Evolutionary conservation across 2,113 vertebrate species (phyloP), one percentile per base, ranked within the genome.

Genomic region (Pardalotus punctatus): DNA sequence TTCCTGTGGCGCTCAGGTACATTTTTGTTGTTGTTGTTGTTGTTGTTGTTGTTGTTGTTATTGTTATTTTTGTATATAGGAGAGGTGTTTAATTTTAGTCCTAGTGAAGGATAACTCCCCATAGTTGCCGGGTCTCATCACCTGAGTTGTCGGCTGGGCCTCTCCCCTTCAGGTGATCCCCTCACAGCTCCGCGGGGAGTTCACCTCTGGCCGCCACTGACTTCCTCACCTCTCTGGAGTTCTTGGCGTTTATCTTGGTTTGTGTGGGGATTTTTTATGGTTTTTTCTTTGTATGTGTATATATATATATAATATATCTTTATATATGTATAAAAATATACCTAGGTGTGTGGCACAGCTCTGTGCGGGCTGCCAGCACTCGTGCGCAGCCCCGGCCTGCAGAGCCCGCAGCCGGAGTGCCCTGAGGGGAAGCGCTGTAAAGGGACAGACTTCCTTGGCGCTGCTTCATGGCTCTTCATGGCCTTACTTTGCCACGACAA

Each of bases 1-100:
- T 1, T 35, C 0, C 1, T 27, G 9, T 0, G 5, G 5, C 3
- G 0, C 4, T 6, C 22, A 6, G n/a, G 6, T 60, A 10, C 1
- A 1, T 9, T 36, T n/a, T 14, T 65, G 25, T 25, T 42, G 5
- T 19, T n/a, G 9, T 40, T 40, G 10, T 12, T 40, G 38, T 40
- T 40, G n/a, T 14, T 65, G 25, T 25, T 42, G 5, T 19, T n/a
- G 9, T 40, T 40, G 10, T 12, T 40, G 38, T 40, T 40, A n/a
- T n/a, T n/a, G n/a, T n/a, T n/a, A n/a, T n/a, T n/a, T n/a, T n/a
- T n/a, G 11, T 6, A 0, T 3, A 2, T 2, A 5, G 11, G 5
- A 21, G 7, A 21, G 3, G 13, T 38, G 33, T 3, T 47, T 48
- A 2, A 1, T 27, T 64, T 45, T 16, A 5, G 7, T 29, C 2